Evolutionary conservation across 1,140 invertebrate genomes (phyloP), one percentile per base, ranked within the genome.

Genomic region (Neodiprion pinetum): DNA sequence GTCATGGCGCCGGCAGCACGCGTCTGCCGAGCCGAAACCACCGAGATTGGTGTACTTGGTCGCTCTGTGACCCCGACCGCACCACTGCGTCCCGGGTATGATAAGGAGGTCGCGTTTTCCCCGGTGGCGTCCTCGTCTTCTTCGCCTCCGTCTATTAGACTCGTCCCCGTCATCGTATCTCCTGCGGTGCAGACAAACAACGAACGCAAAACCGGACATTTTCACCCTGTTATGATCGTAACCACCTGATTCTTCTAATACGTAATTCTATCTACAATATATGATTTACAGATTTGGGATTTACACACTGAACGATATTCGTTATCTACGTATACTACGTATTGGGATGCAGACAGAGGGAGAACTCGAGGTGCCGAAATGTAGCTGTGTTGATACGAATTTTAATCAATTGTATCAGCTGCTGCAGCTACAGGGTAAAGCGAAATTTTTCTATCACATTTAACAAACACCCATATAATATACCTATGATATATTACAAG

Each of bases 81-180:
- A 97, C 96, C 96, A 96, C 80, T 95, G 93, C 1, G 96, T 97
- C 0, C 95, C 95, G 0, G 95, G 95, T 66, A 95, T 91, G 67
- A 94, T 89, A 49, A 95, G 88, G 53, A 93, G 78, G 77, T 94
- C 92, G 78, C 90, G 88, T 67, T 92, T 84, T 78, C 88, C 89
- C 50, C 91, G 87, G 82, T 90, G 90, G 72, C 87, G 79, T 81
- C 86, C 80, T 40, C 78, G 77, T 72, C 77, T 70, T 9, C 71
- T 68, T 21, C 53, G 75, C 74, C 68, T 75, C 72, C 67, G 76
- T n/a, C 48, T 72, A 53, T 68, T 73, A 67, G 72, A 14, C 72
- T 48, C 40, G 17, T 69, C 17, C n/a, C 67, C 50, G 67, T 73
- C 7, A 48, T 12, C 67, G 67, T 23, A 73, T 72, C 73, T 66